Evolutionary conservation across 2,113 vertebrate genomes (phyloP).

Genomic region (Pitta sordida): DNA sequence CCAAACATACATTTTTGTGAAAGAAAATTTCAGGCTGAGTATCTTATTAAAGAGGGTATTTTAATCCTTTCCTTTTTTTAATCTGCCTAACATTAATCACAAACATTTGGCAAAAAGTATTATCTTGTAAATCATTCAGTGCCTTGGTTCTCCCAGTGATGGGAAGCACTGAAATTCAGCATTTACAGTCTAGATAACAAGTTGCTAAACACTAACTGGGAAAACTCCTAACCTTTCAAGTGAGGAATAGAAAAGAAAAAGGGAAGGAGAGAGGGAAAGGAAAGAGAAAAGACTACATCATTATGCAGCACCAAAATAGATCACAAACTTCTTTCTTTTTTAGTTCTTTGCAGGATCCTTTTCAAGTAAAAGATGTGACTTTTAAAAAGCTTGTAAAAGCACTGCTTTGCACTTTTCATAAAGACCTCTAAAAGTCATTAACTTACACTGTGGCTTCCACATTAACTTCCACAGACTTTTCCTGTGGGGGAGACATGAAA

Average conservation of each 20-base stretch:
- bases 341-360: neutral
- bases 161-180: neutral
- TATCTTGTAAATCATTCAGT: neutral
- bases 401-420: neutral
- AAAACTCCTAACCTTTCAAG: neutral
- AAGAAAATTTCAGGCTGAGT: neutral
- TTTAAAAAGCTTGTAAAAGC: neutral
- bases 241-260: neutral
- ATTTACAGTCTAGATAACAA: neutral
- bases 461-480: neutral
- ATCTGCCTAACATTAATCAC: neutral
- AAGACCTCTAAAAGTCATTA: neutral
- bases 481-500: neutral
- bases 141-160: neutral
- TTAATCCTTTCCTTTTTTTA: neutral
- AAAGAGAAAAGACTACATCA: neutral
- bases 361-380: neutral
- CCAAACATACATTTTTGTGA: neutral
- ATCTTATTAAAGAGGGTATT: neutral
- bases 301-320: neutral
- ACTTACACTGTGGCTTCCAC: neutral
- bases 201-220: neutral
- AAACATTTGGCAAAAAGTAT: neutral
- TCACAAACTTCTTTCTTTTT: neutral
- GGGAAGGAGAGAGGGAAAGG: neutral